Evolutionary conservation across 2,888 invertebrate genomes (phyloP), one percentile per base, ranked within the genome.

Genomic region (Cosmia pyralina): DNA sequence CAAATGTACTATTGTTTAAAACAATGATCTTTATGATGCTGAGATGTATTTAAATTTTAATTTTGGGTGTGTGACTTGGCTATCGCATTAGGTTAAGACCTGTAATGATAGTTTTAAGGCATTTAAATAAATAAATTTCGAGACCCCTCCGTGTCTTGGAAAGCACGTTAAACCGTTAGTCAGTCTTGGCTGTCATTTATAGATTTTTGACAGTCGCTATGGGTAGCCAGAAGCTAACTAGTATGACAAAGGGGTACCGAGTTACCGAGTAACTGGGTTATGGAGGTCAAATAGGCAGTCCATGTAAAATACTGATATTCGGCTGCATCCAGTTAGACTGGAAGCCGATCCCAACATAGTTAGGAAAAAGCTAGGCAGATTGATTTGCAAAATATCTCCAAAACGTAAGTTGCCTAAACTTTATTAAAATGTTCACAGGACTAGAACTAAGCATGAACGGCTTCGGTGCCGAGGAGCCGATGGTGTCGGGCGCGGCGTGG

Each of bases 401-500:
- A 28, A 28, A 6, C 11, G 10, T 2, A 60, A 22, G 41, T 62
- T 17, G 5, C 52, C 1, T n/a, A n/a, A 53, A 65, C 17, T 11
- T 34, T 50, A 57, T 72, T 13, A 5, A 4, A 44, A 34, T 75
- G 11, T 75, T 22, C 59, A 38, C 87, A 96, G 96, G 94, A 79
- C 78, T 96, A 88, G 94, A 96, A 69, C 91, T 96, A 63, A 95
- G 91, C 85, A 92, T 95, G 92, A 94, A 94, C 72, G 94, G 95
- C 0, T 94, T 90, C 66, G 92, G 92, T 0, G 94, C 94, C 0
- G 96, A 96, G 69, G 96, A 94, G 85, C 95, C 95, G 8, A 93
- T 95, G 94, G 96, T 95, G 28, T 96, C 96, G 0, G 95, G 96
- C 0, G 96, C 96, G 7, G 95, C 95, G 34, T 95, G 96, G 96